These are phyloP conservation scores for Pipistrellus kuhlii DNA, from an alignment of 2,797 vertebrate genomes.

Conservation along the genomic window DNA sequence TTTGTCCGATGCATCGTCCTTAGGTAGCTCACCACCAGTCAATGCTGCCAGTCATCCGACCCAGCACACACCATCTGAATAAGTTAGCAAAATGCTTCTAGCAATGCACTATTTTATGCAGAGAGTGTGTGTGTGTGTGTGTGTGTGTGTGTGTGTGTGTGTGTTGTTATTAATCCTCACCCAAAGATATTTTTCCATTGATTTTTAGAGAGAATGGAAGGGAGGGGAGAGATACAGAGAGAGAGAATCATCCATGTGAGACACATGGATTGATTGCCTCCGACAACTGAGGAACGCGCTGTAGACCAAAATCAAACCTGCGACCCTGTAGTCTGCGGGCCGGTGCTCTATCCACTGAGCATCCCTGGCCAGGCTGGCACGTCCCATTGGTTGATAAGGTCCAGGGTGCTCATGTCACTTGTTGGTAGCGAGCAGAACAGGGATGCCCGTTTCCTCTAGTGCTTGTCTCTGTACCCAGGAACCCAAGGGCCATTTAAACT, in stretches of 20 bases:
- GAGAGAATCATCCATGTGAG: background rate
- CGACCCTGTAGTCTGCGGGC: too few species aligned
- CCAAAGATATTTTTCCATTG: background rate
- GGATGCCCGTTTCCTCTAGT: background rate
- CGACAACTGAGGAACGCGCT: background rate
- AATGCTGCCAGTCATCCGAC: background rate
- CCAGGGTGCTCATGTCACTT: background rate
- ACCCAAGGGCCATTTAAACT: background rate
- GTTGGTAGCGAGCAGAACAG: background rate
- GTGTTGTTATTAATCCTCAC: background rate
- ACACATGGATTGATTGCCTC: background rate
- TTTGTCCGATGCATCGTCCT: background rate
- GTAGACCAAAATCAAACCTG: too few species aligned
- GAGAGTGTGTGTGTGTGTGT: background rate
- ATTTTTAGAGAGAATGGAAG: background rate
- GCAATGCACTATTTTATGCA: conserved; percentile 4
- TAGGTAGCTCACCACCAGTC: background rate
- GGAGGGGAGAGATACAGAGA: background rate
- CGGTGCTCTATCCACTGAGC: background rate
- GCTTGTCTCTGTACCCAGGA: background rate
- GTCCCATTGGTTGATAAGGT: background rate
- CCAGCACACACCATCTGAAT: conserved; percentile 45
- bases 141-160: background rate
- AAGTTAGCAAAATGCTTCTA: background rate
- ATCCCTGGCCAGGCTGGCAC: background rate